These are phyloP conservation scores for Triops cancriformis DNA, from an alignment of 1,140 invertebrate genomes.

Conservation along the genomic window DNA sequence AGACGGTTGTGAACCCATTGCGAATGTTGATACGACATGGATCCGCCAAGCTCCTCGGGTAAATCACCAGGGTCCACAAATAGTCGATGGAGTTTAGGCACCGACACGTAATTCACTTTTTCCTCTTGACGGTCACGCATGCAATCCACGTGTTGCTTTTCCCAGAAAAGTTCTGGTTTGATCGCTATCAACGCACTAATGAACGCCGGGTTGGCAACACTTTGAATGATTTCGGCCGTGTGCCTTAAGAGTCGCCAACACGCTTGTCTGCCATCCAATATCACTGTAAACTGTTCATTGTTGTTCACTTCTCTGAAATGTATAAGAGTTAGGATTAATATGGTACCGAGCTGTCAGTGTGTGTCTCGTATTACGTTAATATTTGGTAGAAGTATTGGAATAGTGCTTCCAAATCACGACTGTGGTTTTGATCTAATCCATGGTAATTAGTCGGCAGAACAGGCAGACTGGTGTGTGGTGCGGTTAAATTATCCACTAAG, in stretches of 20 bases:
- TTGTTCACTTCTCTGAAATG: slow-evolving; percentile 43
- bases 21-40: slow-evolving; percentile 63
- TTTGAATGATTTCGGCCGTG: slow-evolving; percentile 48
- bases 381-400: slow-evolving; percentile 51
- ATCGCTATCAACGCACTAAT: slow-evolving; percentile 51
- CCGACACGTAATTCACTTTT: slow-evolving; percentile 50
- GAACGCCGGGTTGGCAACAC: slow-evolving; percentile 44
- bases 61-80: slow-evolving; percentile 57
- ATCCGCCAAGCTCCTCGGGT: slow-evolving; percentile 70
- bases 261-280: slow-evolving; percentile 55
- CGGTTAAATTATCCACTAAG: not conserved
- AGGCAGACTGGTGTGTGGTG: not conserved
- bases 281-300: slow-evolving; percentile 46
- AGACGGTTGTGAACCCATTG: slow-evolving; percentile 75
- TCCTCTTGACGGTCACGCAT: slow-evolving; percentile 53
- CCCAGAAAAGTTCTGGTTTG: slow-evolving; percentile 62
- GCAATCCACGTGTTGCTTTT: slow-evolving; percentile 58
- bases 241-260: slow-evolving; percentile 53
- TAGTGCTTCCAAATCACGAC: slow-evolving; percentile 41
- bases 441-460: not conserved
- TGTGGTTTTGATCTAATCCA: not conserved
- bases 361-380: slow-evolving; percentile 46
- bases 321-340: slow-evolving; percentile 12
- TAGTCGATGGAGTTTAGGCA: slow-evolving; percentile 57
- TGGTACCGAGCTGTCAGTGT: not conserved